Evolutionary conservation across 1,140 invertebrate genomes (phyloP), one percentile per base, ranked within the genome.

Genomic region (Penaeus indicus): DNA sequence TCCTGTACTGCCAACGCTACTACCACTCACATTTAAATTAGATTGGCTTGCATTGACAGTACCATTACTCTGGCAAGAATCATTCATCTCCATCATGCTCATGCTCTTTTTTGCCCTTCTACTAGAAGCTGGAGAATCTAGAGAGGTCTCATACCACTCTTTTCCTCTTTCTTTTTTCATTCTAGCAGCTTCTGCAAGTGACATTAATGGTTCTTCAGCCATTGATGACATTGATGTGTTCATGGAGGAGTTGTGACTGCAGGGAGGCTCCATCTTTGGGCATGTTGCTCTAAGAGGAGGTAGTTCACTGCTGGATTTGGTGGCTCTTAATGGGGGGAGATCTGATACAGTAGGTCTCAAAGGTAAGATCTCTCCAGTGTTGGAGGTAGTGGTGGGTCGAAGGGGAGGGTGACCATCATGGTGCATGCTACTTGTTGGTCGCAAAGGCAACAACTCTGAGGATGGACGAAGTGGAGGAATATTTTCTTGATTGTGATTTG

Each of bases 61-160:
- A 72, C 87, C 82, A 91, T 91, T 89, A 83, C 82, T 86, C 38
- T 85, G 61, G 82, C 88, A 78, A 62, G 88, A 90, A 25, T 90
- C 89, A 78, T 90, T 90, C 69, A 90, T 85, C 38, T 88, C 81
- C 25, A 62, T 83, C 64, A 83, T 88, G 75, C 81, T 88, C 78
- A 64, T 85, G 64, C 69, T 89, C 62, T 90, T 86, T 75, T 90
- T 86, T 18, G 84, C 60, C 62, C 90, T 79, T 21, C 91, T 60
- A 32, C 87, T 82, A n/a, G 91, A 84, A 4, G 92, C 77, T 47
- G 93, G 94, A 0, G 94, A 94, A 93, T 96, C 95, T 72, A 96
- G 92, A 13, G 95, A 95, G 1, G 95, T 96, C 92, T 96, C 96
- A 92, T 95, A 95, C 95, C 96, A 96, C 82, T 95, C 95, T 91